These are phyloP conservation scores for Henricia sp. DNA, from an alignment of 53 echinoderm and acorn worm genomes.

Conservation along the genomic window DNA sequence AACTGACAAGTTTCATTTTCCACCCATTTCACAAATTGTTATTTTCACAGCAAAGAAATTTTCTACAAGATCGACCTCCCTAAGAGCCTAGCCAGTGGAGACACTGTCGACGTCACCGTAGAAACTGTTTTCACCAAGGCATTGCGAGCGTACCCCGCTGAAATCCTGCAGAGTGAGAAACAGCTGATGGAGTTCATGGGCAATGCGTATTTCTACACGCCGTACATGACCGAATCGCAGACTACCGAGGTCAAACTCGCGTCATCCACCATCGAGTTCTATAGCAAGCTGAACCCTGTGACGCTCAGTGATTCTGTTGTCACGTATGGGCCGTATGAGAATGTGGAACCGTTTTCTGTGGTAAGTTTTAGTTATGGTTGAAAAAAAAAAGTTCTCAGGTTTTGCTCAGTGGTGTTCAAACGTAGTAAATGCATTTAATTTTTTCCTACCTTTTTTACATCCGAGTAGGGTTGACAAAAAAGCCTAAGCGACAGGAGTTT, in stretches of 20 bases:
- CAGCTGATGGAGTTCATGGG: slow-evolving; percentile 86
- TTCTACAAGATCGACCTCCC: slow-evolving; percentile 81
- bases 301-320: slow-evolving; percentile 78
- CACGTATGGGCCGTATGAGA: slow-evolving; percentile 95
- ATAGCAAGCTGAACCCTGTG: slow-evolving; percentile 85
- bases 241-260: slow-evolving; percentile 88
- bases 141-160: slow-evolving; percentile 84
- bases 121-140: slow-evolving; percentile 79
- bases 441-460: no score
- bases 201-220: slow-evolving; percentile 81
- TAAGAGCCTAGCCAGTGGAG: slow-evolving; percentile 69
- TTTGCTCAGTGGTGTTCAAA: no score
- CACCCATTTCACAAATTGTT: no score
- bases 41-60: slow-evolving; percentile 53
- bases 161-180: slow-evolving; percentile 95
- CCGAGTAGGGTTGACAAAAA: no score
- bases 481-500: no score
- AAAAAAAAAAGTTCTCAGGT: no score
- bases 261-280: slow-evolving; percentile 82
- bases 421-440: no score
- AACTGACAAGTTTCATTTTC: no score
- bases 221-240: slow-evolving; percentile 83
- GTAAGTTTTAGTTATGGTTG: no score
- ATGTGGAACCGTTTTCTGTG: slow-evolving; percentile 74
- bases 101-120: slow-evolving; percentile 64